Percentiles rank a stretch among this genome's conserved stretches.
Conservation (phyloP, 2,888 invertebrate species). For the Andricus quercusramuli region DNA sequence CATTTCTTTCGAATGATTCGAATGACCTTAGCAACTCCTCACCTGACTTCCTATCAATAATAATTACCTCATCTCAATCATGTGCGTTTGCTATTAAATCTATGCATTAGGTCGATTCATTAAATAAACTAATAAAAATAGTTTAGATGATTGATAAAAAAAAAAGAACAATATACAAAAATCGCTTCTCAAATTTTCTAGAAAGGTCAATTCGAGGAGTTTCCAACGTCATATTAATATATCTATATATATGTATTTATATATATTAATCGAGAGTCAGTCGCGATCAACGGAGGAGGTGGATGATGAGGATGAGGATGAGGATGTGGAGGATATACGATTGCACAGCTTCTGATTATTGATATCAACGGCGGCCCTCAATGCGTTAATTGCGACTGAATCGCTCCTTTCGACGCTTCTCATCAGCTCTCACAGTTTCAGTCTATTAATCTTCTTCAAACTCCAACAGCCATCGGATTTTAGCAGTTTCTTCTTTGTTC, state of each 20-base stretch:
- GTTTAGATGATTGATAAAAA: neutral
- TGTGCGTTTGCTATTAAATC: neutral
- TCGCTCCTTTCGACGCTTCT: slow-evolving; percentile 70
- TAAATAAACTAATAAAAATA: slow-evolving; percentile 15
- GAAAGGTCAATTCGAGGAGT: slow-evolving; percentile 55
- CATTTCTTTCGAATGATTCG: slow-evolving; percentile 7
- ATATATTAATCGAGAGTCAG: slow-evolving; percentile 30
- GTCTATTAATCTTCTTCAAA: slow-evolving; percentile 68
- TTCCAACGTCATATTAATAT: slow-evolving; percentile 29
- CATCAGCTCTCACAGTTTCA: slow-evolving; percentile 66
- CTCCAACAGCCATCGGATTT: slow-evolving; percentile 59
- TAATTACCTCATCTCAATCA: neutral
- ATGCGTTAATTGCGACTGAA: slow-evolving; percentile 67
- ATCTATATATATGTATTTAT: slow-evolving; percentile 37
- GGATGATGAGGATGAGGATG: neutral
- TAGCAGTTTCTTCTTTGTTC: slow-evolving; percentile 15
- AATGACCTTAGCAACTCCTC: slow-evolving; percentile 37
- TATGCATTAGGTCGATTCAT: neutral
- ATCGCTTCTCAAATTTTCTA: slow-evolving; percentile 7
- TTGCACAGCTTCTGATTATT: slow-evolving; percentile 19
- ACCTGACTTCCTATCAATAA: neutral
- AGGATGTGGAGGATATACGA: neutral
- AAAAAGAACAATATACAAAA: neutral
- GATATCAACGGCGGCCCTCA: slow-evolving; percentile 50
- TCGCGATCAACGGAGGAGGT: neutral